Percentiles rank a stretch among this genome's conserved stretches.
These are phyloP conservation scores for Caloenas nicobarica DNA, from an alignment of 2,113 vertebrate species.

Conservation along the genomic window DNA sequence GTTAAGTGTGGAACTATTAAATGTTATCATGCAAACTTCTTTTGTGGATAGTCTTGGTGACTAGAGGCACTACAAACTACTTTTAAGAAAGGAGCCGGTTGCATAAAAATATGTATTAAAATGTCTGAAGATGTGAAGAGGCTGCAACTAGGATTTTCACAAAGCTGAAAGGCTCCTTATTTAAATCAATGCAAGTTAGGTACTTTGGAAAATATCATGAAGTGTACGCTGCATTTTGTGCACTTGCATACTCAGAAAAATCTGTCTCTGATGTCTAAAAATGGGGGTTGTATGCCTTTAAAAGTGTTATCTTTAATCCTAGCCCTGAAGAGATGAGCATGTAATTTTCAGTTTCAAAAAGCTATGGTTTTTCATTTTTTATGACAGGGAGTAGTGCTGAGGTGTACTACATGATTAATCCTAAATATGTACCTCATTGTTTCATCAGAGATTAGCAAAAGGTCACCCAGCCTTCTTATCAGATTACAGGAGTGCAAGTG, in stretches of 20 bases:
- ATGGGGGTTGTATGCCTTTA: background rate
- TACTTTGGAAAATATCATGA: background rate
- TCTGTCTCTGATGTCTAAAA: background rate
- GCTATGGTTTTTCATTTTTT: background rate
- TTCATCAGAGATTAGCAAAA: conserved; percentile 10
- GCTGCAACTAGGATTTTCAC: background rate
- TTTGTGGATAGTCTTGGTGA: background rate
- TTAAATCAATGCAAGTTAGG: background rate
- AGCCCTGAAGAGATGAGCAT: background rate
- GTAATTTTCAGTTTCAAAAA: conserved; percentile 15
- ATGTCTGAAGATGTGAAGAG: background rate
- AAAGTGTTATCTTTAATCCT: background rate
- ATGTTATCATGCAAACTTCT: background rate
- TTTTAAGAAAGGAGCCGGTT: background rate
- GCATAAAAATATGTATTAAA: background rate
- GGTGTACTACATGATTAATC: background rate
- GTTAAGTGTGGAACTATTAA: background rate
- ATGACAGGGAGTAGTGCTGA: background rate
- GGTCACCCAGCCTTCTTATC: background rate
- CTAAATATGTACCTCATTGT: background rate
- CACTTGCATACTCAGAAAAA: background rate
- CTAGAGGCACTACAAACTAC: background rate
- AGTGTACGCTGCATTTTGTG: background rate
- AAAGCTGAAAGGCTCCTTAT: background rate
- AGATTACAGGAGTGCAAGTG: background rate